phyloP scores from a whole-genome alignment of 2,113 vertebrate species.

The Crotophaga sulcirostris region DNA sequence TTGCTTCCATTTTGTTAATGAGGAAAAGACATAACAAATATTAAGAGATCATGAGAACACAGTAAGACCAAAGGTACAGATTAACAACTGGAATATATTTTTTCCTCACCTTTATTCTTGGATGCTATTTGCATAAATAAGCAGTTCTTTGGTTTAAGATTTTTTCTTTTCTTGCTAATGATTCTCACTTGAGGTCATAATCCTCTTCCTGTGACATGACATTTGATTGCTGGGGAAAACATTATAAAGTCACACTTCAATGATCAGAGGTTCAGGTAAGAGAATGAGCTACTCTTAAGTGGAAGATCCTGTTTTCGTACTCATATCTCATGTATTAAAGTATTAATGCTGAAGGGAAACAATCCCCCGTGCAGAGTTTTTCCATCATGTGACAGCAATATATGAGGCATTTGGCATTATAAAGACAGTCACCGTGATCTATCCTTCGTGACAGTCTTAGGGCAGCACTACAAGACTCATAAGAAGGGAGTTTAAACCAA shows the following conservation, averaged over 20 bases:
- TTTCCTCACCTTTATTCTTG: neutral
- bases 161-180: neutral
- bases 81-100: neutral
- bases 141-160: neutral
- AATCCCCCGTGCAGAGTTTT: neutral
- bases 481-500: neutral
- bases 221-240: neutral
- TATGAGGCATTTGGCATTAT: conserved; percentile 29
- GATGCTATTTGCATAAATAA: neutral
- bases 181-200: neutral
- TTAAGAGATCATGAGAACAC: neutral
- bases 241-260: neutral
- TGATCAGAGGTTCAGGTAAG: neutral
- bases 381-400: neutral
- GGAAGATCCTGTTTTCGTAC: neutral
- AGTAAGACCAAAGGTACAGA: neutral
- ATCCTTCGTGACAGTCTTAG: neutral
- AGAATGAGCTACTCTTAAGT: neutral
- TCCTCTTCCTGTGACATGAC: neutral
- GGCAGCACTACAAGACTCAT: neutral
- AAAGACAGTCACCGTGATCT: neutral
- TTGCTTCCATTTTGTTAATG: neutral
- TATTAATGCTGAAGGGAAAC: neutral
- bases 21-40: neutral
- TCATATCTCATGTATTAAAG: neutral